phyloP scores from a whole-genome alignment of 2,797 vertebrate genomes.

The Lycodopsis pacificus region DNA sequence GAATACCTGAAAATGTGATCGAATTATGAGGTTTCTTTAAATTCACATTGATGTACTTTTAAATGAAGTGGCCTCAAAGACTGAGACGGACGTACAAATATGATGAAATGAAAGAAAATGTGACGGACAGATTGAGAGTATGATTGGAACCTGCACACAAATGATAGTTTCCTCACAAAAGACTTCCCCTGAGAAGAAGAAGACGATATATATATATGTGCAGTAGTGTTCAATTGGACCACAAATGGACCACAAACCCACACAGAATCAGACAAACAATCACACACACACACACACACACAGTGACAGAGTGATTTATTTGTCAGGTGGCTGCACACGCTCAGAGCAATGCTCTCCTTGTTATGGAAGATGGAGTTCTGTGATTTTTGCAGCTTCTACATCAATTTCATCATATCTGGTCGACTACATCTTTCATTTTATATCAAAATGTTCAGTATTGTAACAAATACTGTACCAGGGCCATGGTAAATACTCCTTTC shows the following conservation, averaged over 20 bases:
- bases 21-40: not conserved
- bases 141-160: slow-evolving; percentile 25
- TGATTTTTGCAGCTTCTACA: not conserved
- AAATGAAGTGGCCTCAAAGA: slow-evolving; percentile 3
- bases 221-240: slow-evolving; percentile 27
- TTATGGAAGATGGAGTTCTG: slow-evolving; percentile 5
- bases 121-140: not conserved
- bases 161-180: not conserved
- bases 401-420: not conserved
- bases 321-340: slow-evolving; percentile 27
- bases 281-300: slow-evolving; percentile 4
- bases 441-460: not conserved
- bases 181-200: slow-evolving; percentile 48
- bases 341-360: not conserved
- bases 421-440: not conserved
- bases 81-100: slow-evolving; percentile 1
- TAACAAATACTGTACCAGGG: not conserved
- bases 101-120: slow-evolving; percentile 6
- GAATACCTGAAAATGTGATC: not conserved
- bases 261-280: slow-evolving; percentile 9
- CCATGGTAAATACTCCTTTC: not conserved
- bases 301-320: slow-evolving; percentile 53
- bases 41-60: not conserved
- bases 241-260: slow-evolving; percentile 8
- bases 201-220: slow-evolving; percentile 39